Conservation (phyloP, 2,113 vertebrate genomes). For the Todiramphus saurophagus region DNA sequence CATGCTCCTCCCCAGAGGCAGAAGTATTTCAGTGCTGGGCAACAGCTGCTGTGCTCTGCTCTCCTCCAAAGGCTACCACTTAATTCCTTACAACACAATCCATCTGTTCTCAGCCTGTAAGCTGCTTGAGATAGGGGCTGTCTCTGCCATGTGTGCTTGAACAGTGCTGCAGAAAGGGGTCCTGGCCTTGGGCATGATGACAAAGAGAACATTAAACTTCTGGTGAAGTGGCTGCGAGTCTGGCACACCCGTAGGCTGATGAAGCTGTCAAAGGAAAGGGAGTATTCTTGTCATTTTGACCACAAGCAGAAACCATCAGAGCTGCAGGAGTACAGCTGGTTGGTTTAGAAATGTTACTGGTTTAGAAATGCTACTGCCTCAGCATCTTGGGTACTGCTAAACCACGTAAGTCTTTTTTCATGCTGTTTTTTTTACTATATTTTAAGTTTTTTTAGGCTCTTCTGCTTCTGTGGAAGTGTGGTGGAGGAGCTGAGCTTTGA, state of each 20-base stretch:
- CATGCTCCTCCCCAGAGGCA: fast-evolving
- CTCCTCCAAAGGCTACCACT: background rate
- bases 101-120: background rate
- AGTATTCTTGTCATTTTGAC: background rate
- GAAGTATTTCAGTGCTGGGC: background rate
- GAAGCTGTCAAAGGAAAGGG: background rate
- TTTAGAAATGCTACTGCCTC: background rate
- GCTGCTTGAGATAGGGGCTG: background rate
- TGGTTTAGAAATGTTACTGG: background rate
- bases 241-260: background rate
- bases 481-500: background rate
- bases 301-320: background rate
- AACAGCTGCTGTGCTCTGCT: background rate
- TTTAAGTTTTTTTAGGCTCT: background rate
- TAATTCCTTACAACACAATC: background rate
- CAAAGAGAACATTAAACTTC: background rate
- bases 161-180: background rate
- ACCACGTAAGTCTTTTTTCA: background rate
- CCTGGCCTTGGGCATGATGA: background rate
- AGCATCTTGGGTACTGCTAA: background rate
- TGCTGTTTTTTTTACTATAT: background rate
- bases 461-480: background rate
- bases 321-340: background rate
- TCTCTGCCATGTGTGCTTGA: background rate
- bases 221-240: background rate